Conservation (phyloP, 1,140 invertebrate species). For the Vanessa tameamea region DNA sequence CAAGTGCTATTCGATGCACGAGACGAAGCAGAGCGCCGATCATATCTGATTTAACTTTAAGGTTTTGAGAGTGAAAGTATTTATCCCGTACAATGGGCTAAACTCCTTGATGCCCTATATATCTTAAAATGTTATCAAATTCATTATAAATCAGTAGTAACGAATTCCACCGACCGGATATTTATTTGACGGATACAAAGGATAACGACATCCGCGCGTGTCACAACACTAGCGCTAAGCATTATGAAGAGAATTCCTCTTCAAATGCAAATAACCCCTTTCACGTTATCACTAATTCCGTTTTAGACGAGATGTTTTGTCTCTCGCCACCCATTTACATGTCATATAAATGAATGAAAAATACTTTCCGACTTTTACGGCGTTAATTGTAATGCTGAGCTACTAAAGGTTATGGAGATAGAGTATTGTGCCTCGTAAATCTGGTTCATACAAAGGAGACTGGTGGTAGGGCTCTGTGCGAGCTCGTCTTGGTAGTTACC, state of each 20-base stretch:
- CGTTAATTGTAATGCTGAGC: constrained; percentile 7
- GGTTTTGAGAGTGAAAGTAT: no score
- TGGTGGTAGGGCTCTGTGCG: no score
- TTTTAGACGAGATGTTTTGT: constrained; percentile 15
- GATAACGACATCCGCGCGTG: constrained; percentile 1
- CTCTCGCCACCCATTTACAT: constrained; percentile 15
- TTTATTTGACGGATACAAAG: neutral
- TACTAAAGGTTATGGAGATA: constrained; percentile 2
- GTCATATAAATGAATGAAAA: constrained; percentile 18
- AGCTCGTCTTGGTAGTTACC: no score
- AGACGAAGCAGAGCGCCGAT: no score
- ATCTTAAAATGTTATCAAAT: no score
- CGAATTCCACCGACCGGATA: neutral
- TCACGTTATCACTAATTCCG: constrained; percentile 30
- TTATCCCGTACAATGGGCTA: no score
- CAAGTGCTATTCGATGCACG: no score
- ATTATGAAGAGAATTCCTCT: constrained; percentile 26
- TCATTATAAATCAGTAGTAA: neutral
- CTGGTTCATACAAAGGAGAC: neutral
- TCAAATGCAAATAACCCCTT: constrained; percentile 31
- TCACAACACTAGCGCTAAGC: constrained; percentile 15
- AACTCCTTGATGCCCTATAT: no score
- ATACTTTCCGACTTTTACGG: constrained; percentile 5
- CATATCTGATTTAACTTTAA: no score
- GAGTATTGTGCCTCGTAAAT: constrained; percentile 1